Percentiles rank a stretch among this genome's conserved stretches.
These are phyloP conservation scores for Acipenser oxyrinchus DNA, from an alignment of 2,797 vertebrate species.

Conservation along the genomic window DNA sequence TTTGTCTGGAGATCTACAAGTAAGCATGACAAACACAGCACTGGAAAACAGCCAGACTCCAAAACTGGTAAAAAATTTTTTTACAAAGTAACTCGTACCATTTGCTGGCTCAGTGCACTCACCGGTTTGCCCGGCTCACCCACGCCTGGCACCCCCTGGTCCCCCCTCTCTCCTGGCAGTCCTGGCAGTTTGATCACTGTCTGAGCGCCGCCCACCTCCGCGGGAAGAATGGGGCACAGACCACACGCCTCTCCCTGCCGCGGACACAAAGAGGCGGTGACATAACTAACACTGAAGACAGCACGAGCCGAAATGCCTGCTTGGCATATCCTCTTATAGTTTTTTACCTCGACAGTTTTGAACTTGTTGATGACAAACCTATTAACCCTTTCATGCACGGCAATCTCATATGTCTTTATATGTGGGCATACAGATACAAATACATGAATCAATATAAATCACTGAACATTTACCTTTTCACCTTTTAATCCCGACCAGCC, in stretches of 20 bases:
- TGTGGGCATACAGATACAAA: neutral
- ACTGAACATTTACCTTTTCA: constrained; percentile 43
- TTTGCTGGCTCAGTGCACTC: constrained; percentile 21
- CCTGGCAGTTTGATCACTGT: constrained; percentile 33
- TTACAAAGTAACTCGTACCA: too few relatives aligned
- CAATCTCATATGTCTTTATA: too few relatives aligned
- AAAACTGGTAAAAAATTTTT: neutral
- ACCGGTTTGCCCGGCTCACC: constrained; percentile 50
- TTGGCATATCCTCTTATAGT: too few relatives aligned
- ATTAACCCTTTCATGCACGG: too few relatives aligned
- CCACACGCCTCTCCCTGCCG: constrained; percentile 52
- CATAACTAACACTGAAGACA: too few relatives aligned
- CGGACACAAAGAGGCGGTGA: neutral
- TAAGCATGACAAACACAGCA: too few relatives aligned
- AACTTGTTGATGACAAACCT: too few relatives aligned
- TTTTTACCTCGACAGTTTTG: too few relatives aligned
- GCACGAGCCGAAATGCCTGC: too few relatives aligned
- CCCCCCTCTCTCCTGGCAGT: constrained; percentile 41
- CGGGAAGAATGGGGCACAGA: constrained; percentile 29
- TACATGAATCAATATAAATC: constrained; percentile 8
- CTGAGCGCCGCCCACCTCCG: constrained; percentile 22
- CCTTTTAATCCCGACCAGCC: constrained; percentile 49
- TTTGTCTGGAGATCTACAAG: too few relatives aligned
- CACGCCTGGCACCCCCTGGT: constrained; percentile 34
- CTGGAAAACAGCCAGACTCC: too few relatives aligned